Percentiles rank a stretch among this genome's conserved stretches.
Evolutionary conservation across 2,797 vertebrate genomes (phyloP).

Genomic region (Heterohyrax brucei): DNA sequence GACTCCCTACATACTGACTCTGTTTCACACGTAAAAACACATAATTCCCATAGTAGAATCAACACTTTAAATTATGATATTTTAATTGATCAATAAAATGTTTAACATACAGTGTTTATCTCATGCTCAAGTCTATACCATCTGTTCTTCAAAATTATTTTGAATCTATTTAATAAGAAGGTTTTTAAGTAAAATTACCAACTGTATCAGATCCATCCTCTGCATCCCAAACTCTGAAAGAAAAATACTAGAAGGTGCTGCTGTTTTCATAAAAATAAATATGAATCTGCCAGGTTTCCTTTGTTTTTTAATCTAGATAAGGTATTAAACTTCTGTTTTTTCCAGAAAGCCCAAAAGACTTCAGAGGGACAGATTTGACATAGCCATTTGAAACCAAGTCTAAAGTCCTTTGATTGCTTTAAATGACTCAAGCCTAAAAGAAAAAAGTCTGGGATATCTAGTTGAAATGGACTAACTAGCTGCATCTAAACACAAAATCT

Average conservation of each 20-base stretch:
- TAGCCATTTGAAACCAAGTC: background rate
- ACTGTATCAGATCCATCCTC: slow-evolving; percentile 61
- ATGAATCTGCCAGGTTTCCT: background rate
- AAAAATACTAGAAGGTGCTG: slow-evolving; percentile 57
- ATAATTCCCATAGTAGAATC: slow-evolving; percentile 72
- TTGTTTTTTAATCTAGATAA: slow-evolving; percentile 6
- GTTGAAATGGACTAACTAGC: background rate
- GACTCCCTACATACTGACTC: background rate
- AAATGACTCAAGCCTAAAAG: background rate
- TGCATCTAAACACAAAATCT: background rate
- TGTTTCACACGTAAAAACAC: slow-evolving; percentile 24
- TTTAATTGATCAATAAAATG: slow-evolving; percentile 87
- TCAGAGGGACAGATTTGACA: background rate
- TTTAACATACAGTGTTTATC: slow-evolving; percentile 84
- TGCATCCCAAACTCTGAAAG: slow-evolving; percentile 66
- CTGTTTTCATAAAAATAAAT: slow-evolving; percentile 43
- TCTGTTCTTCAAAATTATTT: slow-evolving; percentile 83
- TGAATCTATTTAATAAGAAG: slow-evolving; percentile 79
- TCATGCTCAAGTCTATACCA: slow-evolving; percentile 82
- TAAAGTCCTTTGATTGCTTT: background rate
- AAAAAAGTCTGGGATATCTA: background rate
- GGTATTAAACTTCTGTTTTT: background rate
- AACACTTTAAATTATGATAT: slow-evolving; percentile 86
- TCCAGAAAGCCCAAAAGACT: background rate
- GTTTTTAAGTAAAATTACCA: slow-evolving; percentile 82